Percentiles rank a stretch among this genome's conserved stretches.
These are phyloP conservation scores for Acrobasis repandana DNA, from an alignment of 2,888 invertebrate species.

Conservation along the genomic window DNA sequence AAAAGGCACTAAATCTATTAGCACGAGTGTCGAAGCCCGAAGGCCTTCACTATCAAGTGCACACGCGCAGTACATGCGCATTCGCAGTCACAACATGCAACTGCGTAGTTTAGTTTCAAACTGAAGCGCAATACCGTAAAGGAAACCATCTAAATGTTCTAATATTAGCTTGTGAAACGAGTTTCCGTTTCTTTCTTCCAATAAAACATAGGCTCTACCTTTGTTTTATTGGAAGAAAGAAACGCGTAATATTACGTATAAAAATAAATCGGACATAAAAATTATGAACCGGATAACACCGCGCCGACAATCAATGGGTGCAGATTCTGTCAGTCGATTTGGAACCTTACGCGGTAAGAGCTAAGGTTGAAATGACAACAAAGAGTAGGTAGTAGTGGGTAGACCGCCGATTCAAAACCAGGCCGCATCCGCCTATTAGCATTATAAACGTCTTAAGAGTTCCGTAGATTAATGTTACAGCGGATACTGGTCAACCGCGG, in stretches of 20 bases:
- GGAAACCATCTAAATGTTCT: slow-evolving; percentile 26
- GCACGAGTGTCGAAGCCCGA: slow-evolving; percentile 23
- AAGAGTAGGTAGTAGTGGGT: neutral
- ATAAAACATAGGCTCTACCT: neutral
- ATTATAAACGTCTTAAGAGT: slow-evolving; percentile 59
- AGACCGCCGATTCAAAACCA: slow-evolving; percentile 63
- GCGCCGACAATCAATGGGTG: slow-evolving; percentile 57
- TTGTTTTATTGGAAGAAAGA: slow-evolving; percentile 6
- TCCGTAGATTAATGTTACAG: slow-evolving; percentile 45
- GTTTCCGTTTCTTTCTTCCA: neutral
- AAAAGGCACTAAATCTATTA: slow-evolving; percentile 17
- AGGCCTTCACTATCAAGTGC: slow-evolving; percentile 52
- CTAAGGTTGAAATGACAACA: slow-evolving; percentile 18
- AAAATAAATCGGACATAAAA: slow-evolving; percentile 38
- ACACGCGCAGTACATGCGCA: slow-evolving; percentile 47
- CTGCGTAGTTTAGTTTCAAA: slow-evolving; percentile 70
- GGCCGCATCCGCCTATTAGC: slow-evolving; percentile 69
- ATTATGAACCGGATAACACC: slow-evolving; percentile 59
- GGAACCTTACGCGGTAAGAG: slow-evolving; percentile 26
- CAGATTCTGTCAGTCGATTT: slow-evolving; percentile 31
- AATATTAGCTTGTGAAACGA: slow-evolving; percentile 16
- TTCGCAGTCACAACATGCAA: slow-evolving; percentile 50
- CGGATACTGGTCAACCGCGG: slow-evolving; percentile 32
- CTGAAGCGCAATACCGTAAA: slow-evolving; percentile 46
- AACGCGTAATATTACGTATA: slow-evolving; percentile 32